Conservation (phyloP, 2,888 invertebrate genomes). For the Galeopsomyia nigrocyanea region DNA sequence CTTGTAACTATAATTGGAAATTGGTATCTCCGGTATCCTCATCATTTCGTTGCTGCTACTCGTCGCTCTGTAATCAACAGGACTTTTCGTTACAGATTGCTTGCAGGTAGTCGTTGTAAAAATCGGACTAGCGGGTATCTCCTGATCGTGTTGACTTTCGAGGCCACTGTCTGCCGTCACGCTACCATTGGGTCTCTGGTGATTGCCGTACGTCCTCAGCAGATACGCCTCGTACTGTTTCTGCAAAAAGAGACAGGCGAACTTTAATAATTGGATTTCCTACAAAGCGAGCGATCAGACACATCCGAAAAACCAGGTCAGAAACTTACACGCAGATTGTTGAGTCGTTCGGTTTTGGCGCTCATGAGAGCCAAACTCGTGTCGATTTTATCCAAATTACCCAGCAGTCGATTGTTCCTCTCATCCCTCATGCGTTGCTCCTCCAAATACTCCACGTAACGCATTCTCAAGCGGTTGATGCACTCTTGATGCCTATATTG, state of each 20-base stretch:
- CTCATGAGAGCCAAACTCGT: conserved; percentile 72
- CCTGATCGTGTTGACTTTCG: conserved; percentile 55
- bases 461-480: conserved; percentile 66
- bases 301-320: not conserved
- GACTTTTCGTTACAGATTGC: conserved; percentile 2
- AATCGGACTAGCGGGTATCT: conserved; percentile 28
- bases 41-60: no score
- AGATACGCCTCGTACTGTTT: conserved; percentile 62
- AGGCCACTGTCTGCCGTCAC: conserved; percentile 58
- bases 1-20: no score
- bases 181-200: conserved; percentile 49
- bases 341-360: conserved; percentile 74
- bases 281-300: no score
- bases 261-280: no score
- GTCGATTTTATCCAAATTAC: conserved; percentile 74
- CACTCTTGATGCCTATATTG: conserved; percentile 59
- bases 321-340: conserved; percentile 70
- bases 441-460: conserved; percentile 72
- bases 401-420: conserved; percentile 73
- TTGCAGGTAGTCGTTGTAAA: conserved; percentile 12
- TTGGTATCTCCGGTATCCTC: no score
- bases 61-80: conserved; percentile 6
- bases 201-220: conserved; percentile 51
- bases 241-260: conserved; percentile 51
- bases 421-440: conserved; percentile 74